phyloP scores from a whole-genome alignment of 2,113 vertebrate genomes.

The Hypomesus transpacificus region DNA sequence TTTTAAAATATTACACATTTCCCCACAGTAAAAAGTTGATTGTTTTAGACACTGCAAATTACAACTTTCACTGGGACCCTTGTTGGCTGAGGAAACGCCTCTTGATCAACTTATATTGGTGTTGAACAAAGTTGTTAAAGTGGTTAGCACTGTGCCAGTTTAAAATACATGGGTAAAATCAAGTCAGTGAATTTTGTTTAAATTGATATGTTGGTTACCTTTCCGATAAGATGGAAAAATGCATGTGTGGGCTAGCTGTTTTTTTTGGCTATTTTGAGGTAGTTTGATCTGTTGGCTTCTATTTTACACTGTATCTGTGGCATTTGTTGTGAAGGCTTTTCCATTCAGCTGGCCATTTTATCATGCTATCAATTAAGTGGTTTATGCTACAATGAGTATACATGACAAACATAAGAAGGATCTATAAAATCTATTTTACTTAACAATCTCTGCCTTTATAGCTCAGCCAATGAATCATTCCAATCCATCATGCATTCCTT shows the following conservation, averaged over 20 bases:
- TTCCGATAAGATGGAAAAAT: not conserved
- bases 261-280: too few species aligned
- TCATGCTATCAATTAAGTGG: too few species aligned
- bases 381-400: too few species aligned
- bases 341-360: too few species aligned
- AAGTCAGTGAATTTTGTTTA: not conserved
- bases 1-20: conserved; percentile 17
- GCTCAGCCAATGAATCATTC: not conserved
- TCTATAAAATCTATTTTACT: not conserved
- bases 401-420: not conserved
- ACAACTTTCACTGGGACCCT: not conserved
- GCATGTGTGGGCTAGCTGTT: too few species aligned
- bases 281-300: too few species aligned
- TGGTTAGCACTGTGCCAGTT: not conserved
- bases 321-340: too few species aligned
- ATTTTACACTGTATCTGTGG: too few species aligned
- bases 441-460: not conserved
- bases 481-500: not conserved
- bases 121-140: conserved; percentile 11
- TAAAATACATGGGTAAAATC: not conserved
- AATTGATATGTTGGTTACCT: not conserved
- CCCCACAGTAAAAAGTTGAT: conserved; percentile 1
- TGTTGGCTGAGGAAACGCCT: not conserved
- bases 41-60: conserved; percentile 10
- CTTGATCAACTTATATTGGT: conserved; percentile 6